These are phyloP conservation scores for Tetragonisca angustula DNA, from an alignment of 2,888 invertebrate genomes.

Conservation along the genomic window DNA sequence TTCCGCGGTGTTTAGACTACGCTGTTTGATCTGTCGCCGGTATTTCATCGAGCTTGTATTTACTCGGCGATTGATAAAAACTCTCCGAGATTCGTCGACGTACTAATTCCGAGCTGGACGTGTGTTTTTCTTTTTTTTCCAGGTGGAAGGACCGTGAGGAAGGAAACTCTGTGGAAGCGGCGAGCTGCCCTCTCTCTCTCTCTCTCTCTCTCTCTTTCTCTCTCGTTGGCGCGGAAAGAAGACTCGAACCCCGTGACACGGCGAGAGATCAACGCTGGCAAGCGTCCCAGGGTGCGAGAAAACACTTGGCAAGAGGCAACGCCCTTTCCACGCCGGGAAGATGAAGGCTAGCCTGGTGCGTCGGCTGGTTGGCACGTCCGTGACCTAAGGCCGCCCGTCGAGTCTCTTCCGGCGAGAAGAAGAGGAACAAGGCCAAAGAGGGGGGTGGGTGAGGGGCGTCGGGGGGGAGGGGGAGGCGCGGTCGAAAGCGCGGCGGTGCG, in stretches of 20 bases:
- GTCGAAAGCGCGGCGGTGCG: not conserved
- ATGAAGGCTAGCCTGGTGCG: slow-evolving; percentile 68
- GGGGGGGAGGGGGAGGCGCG: not conserved
- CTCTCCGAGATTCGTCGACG: no score
- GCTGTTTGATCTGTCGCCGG: no score
- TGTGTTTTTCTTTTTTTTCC: no score
- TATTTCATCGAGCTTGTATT: no score
- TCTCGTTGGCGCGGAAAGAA: not conserved
- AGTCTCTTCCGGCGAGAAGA: slow-evolving; percentile 39
- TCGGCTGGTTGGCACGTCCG: slow-evolving; percentile 72
- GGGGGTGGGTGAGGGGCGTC: no score
- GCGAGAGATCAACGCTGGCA: slow-evolving; percentile 27
- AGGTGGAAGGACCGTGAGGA: no score
- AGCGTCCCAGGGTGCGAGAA: slow-evolving; percentile 27
- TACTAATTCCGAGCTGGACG: no score
- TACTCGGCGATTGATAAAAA: no score
- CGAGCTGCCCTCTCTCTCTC: no score
- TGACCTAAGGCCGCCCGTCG: slow-evolving; percentile 72
- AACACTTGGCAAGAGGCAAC: slow-evolving; percentile 41
- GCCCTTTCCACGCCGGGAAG: slow-evolving; percentile 44
- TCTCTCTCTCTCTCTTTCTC: no score
- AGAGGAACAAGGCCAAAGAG: slow-evolving; percentile 41
- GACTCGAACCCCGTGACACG: not conserved
- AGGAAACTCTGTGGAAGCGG: no score
- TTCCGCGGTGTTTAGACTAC: no score